phyloP scores from a whole-genome alignment of 2,113 vertebrate species.

The Gymnocephalus cernua region DNA sequence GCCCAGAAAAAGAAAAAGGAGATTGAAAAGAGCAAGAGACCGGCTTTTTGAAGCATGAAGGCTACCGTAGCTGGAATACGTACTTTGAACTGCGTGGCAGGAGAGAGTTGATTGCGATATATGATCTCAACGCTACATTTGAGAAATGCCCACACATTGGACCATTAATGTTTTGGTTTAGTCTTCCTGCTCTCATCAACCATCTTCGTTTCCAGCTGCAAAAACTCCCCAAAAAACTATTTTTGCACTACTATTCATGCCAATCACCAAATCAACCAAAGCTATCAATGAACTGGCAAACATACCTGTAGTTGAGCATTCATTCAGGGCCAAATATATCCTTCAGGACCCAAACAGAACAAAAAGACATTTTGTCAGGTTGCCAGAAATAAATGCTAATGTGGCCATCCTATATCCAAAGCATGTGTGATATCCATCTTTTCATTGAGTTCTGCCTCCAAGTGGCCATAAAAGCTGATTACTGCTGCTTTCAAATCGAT shows the following conservation, averaged over 20 bases:
- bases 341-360: neutral
- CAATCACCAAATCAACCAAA: neutral
- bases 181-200: neutral
- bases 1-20: too few species aligned
- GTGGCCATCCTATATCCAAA: neutral
- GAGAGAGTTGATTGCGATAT: too few species aligned
- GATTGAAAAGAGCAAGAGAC: too few species aligned
- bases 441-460: constrained; percentile 2
- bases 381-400: constrained; percentile 8
- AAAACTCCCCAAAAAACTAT: neutral
- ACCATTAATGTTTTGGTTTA: too few species aligned
- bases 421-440: neutral
- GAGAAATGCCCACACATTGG: too few species aligned
- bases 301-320: too few species aligned
- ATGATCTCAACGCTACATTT: too few species aligned
- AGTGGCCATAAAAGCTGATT: neutral
- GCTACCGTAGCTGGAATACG: too few species aligned
- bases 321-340: neutral
- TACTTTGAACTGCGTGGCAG: too few species aligned
- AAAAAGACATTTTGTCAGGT: neutral
- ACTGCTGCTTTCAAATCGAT: constrained; percentile 1
- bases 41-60: too few species aligned
- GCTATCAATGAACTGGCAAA: too few species aligned
- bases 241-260: too few species aligned
- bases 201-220: neutral